Conservation (phyloP, 1,140 invertebrate genomes). For the Drosophila insularis region DNA sequence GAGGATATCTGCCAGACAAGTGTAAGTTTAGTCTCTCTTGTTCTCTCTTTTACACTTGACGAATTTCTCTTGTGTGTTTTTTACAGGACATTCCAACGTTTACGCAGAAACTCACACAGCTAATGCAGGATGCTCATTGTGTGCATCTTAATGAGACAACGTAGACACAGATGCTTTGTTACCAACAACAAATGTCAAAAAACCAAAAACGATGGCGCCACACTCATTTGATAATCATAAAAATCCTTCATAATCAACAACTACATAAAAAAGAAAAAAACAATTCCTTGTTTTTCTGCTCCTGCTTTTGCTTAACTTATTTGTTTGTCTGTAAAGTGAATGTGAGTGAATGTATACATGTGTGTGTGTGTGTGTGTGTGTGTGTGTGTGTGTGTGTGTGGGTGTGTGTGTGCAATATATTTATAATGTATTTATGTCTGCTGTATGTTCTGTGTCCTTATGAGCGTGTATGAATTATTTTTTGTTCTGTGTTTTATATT, state of each 20-base stretch:
- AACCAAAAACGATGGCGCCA: background rate
- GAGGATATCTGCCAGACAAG: conserved; percentile 82
- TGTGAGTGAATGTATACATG: no score
- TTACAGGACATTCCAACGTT: conserved; percentile 82
- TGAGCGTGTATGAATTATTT: conserved; percentile 7
- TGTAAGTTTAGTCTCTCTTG: conserved; percentile 47
- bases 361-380: background rate
- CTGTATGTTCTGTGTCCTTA: background rate
- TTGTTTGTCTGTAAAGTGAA: background rate
- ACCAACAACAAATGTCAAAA: background rate
- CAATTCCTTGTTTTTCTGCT: background rate
- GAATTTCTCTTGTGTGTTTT: conserved; percentile 12
- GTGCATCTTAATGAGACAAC: conserved; percentile 75
- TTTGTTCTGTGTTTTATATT: conserved; percentile 13
- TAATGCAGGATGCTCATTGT: conserved; percentile 81
- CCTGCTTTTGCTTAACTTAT: background rate
- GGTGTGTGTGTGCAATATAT: background rate
- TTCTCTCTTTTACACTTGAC: background rate
- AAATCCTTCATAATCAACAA: background rate
- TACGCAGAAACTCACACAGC: conserved; percentile 80
- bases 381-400: background rate
- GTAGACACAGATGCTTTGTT: conserved; percentile 26
- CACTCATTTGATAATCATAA: background rate
- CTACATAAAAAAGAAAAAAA: no score
- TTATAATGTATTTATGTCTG: conserved; percentile 11